Evolutionary conservation across 2,113 vertebrate species (phyloP).

Genomic region (Forbesichthys agassizii): DNA sequence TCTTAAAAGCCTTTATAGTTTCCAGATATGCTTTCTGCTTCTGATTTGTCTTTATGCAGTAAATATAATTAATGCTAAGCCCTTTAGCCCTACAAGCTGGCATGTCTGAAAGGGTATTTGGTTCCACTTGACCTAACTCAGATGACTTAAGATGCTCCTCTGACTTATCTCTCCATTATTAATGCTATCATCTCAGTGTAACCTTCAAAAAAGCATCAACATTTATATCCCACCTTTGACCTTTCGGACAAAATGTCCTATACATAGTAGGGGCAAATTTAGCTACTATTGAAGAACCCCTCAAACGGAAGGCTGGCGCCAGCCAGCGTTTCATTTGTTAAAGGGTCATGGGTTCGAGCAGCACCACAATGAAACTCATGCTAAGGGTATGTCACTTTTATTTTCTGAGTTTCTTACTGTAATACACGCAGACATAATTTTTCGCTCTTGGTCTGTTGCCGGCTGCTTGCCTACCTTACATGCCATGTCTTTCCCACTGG

Average conservation of each 20-base stretch:
- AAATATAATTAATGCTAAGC: slow-evolving; percentile 20
- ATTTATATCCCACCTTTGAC: slow-evolving; percentile 43
- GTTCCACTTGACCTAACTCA: slow-evolving; percentile 16
- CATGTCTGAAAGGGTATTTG: slow-evolving; percentile 13
- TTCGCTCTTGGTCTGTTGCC: not conserved
- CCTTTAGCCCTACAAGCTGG: slow-evolving; percentile 12
- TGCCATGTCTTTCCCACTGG: not conserved
- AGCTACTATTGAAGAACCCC: slow-evolving; percentile 5
- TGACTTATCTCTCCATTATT: slow-evolving; percentile 52
- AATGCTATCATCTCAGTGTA: slow-evolving; percentile 43
- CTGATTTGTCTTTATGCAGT: not conserved
- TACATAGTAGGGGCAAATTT: slow-evolving; percentile 12
- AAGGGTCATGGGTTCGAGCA: slow-evolving; percentile 5
- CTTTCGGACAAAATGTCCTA: slow-evolving; percentile 8
- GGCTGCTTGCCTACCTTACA: not conserved
- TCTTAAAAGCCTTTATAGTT: not conserved
- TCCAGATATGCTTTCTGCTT: not conserved
- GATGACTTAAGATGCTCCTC: slow-evolving; percentile 29
- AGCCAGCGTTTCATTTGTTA: slow-evolving; percentile 9
- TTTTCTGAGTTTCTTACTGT: not conserved
- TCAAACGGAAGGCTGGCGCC: too few species aligned
- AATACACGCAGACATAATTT: too few species aligned
- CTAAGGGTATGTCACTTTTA: not conserved
- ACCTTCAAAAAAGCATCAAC: slow-evolving; percentile 46
- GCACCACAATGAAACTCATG: not conserved